Conservation (phyloP, 2,888 invertebrate genomes). For the Torymus auratus region DNA sequence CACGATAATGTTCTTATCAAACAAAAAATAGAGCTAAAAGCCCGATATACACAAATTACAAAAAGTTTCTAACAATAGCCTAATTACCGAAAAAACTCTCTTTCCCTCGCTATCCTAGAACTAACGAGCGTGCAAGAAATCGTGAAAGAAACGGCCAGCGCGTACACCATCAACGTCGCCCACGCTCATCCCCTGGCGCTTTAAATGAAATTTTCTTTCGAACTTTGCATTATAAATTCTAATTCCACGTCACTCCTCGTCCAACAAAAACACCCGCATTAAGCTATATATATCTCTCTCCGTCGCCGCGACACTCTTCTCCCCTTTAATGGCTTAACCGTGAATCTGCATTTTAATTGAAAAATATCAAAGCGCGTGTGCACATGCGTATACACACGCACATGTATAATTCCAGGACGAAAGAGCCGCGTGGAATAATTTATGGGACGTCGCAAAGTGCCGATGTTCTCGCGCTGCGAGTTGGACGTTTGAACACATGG, state of each 20-base stretch:
- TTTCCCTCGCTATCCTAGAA: constrained; percentile 12
- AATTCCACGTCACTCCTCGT: constrained; percentile 22
- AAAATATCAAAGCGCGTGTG: constrained; percentile 20
- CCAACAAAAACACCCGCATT: constrained; percentile 33
- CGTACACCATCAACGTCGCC: constrained; percentile 42
- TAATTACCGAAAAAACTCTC: constrained; percentile 10
- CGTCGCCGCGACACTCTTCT: background rate
- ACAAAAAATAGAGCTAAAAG: too few relatives aligned
- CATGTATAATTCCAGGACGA: constrained; percentile 31
- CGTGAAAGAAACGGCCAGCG: background rate
- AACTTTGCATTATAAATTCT: constrained; percentile 47
- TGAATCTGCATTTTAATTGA: constrained; percentile 46
- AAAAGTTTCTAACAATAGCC: too few relatives aligned
- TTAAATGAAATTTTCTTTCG: constrained; percentile 61
- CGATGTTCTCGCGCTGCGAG: background rate
- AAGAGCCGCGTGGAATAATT: constrained; percentile 34
- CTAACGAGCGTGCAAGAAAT: constrained; percentile 18
- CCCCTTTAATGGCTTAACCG: constrained; percentile 20
- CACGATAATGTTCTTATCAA: too few relatives aligned
- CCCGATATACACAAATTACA: too few relatives aligned
- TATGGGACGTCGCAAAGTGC: constrained; percentile 16
- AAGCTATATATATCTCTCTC: background rate
- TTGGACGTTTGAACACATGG: constrained; percentile 1
- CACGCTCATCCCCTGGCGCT: constrained; percentile 51
- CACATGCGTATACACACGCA: too few relatives aligned